phyloP scores from a whole-genome alignment of 2,888 invertebrate species.

The Chrysolina haemoptera region DNA sequence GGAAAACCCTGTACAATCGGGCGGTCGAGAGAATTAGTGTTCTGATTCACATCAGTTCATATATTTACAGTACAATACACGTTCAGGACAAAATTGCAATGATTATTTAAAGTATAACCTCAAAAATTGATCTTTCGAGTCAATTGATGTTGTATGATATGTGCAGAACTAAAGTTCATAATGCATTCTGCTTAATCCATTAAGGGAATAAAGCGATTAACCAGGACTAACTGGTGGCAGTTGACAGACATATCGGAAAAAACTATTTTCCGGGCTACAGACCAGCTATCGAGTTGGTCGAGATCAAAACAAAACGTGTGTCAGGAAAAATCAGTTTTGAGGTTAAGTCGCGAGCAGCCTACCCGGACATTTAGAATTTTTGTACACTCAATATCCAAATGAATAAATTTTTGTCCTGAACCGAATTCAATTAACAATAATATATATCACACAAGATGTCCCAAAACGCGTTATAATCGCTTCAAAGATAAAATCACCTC shows the following conservation, averaged over 20 bases:
- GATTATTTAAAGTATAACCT: background rate
- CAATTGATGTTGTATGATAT: too few species aligned
- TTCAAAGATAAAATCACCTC: background rate
- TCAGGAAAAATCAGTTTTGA: background rate
- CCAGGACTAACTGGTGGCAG: too few species aligned
- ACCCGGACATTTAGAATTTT: background rate
- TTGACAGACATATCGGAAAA: too few species aligned
- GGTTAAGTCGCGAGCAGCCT: background rate
- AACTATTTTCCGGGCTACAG: too few species aligned
- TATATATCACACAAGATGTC: conserved; percentile 9
- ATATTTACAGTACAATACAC: conserved; percentile 3
- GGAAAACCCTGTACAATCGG: background rate
- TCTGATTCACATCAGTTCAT: background rate
- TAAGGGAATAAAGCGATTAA: too few species aligned
- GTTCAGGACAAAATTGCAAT: conserved; percentile 4
- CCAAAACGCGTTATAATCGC: background rate
- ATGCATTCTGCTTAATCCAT: too few species aligned
- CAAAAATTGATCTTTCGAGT: background rate
- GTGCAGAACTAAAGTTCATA: too few species aligned
- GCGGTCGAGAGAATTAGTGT: background rate
- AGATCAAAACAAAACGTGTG: background rate
- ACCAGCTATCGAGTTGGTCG: background rate
- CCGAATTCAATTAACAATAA: background rate
- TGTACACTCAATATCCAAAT: background rate
- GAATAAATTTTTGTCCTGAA: background rate